Conservation (phyloP, 2,113 vertebrate genomes). For the Percina caprodes region DNA sequence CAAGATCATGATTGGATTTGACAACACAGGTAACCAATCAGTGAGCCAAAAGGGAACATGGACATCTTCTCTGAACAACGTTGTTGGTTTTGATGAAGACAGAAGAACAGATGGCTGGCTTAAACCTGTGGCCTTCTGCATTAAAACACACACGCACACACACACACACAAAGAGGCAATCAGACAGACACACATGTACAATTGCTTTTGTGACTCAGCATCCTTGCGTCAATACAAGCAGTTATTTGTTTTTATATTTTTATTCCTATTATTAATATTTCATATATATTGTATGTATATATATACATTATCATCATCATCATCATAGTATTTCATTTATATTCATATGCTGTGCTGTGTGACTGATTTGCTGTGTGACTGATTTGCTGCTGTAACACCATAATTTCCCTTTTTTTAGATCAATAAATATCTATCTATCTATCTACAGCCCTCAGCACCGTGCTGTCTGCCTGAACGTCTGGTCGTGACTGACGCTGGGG, state of each 20-base stretch:
- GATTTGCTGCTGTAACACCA: too few relatives aligned
- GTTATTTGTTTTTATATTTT: too few relatives aligned
- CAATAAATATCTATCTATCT: too few relatives aligned
- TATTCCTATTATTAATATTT: too few relatives aligned
- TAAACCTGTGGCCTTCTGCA: constrained; percentile 40
- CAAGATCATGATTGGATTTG: background rate
- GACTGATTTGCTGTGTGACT: too few relatives aligned
- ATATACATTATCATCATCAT: too few relatives aligned
- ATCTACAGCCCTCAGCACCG: background rate
- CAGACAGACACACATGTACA: constrained; percentile 7
- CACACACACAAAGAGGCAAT: constrained; percentile 9
- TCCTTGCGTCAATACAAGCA: constrained; percentile 58
- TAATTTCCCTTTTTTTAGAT: too few relatives aligned
- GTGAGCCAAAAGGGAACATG: constrained; percentile 21
- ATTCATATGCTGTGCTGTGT: too few relatives aligned
- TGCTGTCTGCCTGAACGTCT: constrained; percentile 11
- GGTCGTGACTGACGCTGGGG: constrained; percentile 54
- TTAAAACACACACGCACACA: too few relatives aligned
- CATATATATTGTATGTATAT: too few relatives aligned
- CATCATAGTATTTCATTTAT: too few relatives aligned
- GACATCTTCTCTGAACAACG: constrained; percentile 17
- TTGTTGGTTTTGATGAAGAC: constrained; percentile 29
- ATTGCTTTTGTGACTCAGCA: constrained; percentile 56
- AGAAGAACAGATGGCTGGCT: constrained; percentile 31
- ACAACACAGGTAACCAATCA: background rate